Base-by-base conservation (phyloP, 30 jellyfish, hydroid and myxozoan genomes). In the Cassiopea andromeda region DNA sequence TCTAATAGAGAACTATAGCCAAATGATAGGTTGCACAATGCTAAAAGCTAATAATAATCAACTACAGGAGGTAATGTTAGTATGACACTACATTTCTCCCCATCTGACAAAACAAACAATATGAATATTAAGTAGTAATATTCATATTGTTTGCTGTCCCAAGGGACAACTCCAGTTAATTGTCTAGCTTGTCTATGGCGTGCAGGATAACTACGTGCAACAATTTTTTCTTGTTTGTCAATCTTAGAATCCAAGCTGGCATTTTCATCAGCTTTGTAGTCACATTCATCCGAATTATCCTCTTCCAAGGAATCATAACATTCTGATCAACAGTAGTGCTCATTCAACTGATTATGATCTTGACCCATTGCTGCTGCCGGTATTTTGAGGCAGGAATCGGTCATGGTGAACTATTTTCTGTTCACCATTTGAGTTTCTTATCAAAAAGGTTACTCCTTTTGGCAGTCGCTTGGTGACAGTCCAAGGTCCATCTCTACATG, bases 401-500 rank as follows among this genome's bases (percentile, higher is more conserved):
- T 82, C 90, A 43, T 82, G 90, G 50, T 82, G 83, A 12, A 61
- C 90, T 0, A 82, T 61, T 49, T 82, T 82, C 9, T 15, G 71
- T 69, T 82, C 90, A 0, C 50, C 50, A 7, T 68, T 1, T 44
- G 83, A 46, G 44, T 61, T 82, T 68, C 10, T 60, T 6, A 82
- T 82, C 83, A 44, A 43, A 58, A 82, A 82, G 57, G 64, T 82
- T 44, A 82, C 90, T 47, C 90, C 90, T 0, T 82, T 82, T 18
- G 83, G 90, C 13, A 82, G 69, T 0, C 50, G 0, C 48, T 67
- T 15, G 0, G 69, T 43, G 15, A 82, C 72, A 1, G 83, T 82
- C 90, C 90, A 82, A 5, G 90, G 83, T 15, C 83, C 90, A 60
- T 60, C 43, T n/a, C 90, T 60, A 38, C 69, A 72, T 9, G 83